Percentiles rank a stretch among this genome's conserved stretches.
phyloP scores from a whole-genome alignment of 1,140 invertebrate species.

The Zophobas atratus region DNA sequence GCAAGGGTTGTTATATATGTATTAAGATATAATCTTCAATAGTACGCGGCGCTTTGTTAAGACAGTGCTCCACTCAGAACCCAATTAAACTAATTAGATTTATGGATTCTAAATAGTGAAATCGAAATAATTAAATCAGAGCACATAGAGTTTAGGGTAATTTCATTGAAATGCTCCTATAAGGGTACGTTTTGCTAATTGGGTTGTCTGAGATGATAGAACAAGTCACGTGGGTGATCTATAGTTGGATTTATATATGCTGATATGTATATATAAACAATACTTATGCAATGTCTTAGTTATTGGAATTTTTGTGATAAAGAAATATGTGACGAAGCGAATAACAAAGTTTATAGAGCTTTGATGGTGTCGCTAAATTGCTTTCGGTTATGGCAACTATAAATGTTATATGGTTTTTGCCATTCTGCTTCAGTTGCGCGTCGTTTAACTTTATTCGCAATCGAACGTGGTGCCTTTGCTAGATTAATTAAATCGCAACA shows the following conservation, averaged over 20 bases:
- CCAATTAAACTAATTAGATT: conserved; percentile 11
- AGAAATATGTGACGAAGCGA: not conserved
- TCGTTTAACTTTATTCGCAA: too few species aligned
- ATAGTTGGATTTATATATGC: too few species aligned
- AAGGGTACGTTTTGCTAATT: not conserved
- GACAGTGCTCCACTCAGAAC: not conserved
- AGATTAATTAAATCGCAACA: too few species aligned
- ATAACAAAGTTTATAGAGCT: not conserved
- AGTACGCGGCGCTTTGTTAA: too few species aligned
- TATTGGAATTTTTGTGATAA: not conserved
- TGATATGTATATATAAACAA: too few species aligned
- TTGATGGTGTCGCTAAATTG: not conserved
- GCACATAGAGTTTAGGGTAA: conserved; percentile 3
- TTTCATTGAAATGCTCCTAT: not conserved
- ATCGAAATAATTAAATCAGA: conserved; percentile 8
- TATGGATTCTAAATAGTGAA: not conserved
- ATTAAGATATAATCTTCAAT: too few species aligned
- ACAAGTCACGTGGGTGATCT: not conserved
- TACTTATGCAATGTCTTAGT: too few species aligned
- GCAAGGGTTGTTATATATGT: too few species aligned
- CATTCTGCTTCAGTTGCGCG: not conserved
- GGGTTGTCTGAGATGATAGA: not conserved
- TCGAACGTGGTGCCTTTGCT: too few species aligned
- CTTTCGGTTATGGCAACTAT: not conserved
- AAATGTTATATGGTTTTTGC: not conserved